phyloP scores from a whole-genome alignment of 2,113 vertebrate genomes.

The Ochotona curzoniae region DNA sequence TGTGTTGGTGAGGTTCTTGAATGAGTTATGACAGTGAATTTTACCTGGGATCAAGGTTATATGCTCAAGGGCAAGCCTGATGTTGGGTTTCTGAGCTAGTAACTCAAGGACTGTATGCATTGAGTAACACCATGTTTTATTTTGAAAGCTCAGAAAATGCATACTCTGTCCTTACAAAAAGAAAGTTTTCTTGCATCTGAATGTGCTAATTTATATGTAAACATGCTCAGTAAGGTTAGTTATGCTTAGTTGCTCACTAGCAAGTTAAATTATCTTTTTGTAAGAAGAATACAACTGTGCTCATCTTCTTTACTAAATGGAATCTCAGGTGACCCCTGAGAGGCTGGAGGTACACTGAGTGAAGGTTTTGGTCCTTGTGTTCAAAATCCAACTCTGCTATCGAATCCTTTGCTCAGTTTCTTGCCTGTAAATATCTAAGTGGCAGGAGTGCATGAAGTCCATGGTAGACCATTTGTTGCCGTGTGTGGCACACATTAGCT shows the following conservation, averaged over 20 bases:
- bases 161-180: background rate
- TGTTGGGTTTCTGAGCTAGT: conserved; percentile 24
- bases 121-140: conserved; percentile 14
- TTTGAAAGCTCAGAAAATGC: background rate
- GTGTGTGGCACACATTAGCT: background rate
- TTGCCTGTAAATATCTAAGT: background rate
- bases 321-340: background rate
- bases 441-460: background rate
- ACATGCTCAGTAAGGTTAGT: background rate
- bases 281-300: background rate
- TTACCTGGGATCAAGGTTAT: background rate
- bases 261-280: background rate
- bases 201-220: background rate
- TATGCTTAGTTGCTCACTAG: background rate
- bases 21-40: conserved; percentile 27
- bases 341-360: background rate
- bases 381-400: background rate
- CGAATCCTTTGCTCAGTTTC: background rate
- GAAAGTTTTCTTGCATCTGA: background rate
- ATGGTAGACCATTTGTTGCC: background rate
- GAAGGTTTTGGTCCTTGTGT: background rate
- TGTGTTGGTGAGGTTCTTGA: background rate
- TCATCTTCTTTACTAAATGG: background rate
- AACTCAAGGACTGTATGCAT: background rate
- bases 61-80: background rate